phyloP scores from a whole-genome alignment of 1,140 invertebrate genomes.

The Harpegnathos saltator region DNA sequence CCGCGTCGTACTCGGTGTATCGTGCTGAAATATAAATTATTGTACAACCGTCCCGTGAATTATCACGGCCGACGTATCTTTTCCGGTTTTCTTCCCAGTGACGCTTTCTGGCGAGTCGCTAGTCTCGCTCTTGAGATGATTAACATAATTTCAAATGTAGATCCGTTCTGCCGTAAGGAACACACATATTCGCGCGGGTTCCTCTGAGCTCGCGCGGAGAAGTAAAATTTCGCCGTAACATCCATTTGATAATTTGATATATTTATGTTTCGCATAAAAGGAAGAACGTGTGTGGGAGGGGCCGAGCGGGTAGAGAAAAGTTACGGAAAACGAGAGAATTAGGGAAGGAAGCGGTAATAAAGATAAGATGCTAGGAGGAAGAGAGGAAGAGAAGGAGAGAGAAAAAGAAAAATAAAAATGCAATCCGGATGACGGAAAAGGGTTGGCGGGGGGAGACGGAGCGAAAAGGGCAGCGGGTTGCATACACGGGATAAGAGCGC shows the following conservation, averaged over 20 bases:
- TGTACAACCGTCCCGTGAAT: neutral
- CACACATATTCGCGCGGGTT: neutral
- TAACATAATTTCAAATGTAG: neutral
- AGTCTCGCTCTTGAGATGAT: slow-evolving; percentile 1
- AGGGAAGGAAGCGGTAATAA: slow-evolving; percentile 37
- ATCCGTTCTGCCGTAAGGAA: neutral
- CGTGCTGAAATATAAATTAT: slow-evolving; percentile 4
- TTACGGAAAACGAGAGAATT: slow-evolving; percentile 40
- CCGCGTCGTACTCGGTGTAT: neutral
- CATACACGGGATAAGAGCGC: slow-evolving; percentile 20
- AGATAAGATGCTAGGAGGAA: slow-evolving; percentile 28
- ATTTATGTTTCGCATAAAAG: slow-evolving; percentile 35
- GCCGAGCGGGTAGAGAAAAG: slow-evolving; percentile 19
- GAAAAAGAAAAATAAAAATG: slow-evolving; percentile 14
- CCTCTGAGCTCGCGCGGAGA: neutral
- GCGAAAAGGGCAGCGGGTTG: too few species aligned
- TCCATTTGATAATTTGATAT: slow-evolving; percentile 40
- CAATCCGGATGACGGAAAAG: slow-evolving; percentile 16
- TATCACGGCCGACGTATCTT: neutral
- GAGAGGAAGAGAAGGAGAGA: slow-evolving; percentile 6
- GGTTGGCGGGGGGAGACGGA: neutral
- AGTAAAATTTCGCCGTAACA: slow-evolving; percentile 29
- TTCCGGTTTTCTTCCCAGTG: neutral
- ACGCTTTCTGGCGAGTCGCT: neutral
- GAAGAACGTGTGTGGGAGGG: neutral